These are phyloP conservation scores for Philonicus albiceps DNA, from an alignment of 2,888 invertebrate genomes.

Conservation along the genomic window DNA sequence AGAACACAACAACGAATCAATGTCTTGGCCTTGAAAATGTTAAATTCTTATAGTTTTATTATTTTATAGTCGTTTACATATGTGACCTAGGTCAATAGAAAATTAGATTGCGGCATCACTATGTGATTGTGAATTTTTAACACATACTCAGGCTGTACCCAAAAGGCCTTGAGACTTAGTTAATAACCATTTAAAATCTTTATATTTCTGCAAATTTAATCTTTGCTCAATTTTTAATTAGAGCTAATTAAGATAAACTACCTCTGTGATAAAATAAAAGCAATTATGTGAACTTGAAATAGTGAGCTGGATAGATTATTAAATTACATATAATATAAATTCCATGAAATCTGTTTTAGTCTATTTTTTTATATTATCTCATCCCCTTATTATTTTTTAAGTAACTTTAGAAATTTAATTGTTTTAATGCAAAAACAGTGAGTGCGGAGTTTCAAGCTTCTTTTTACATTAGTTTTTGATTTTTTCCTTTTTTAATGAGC, in stretches of 20 bases:
- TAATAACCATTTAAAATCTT: not conserved
- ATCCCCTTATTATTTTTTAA: too few species aligned
- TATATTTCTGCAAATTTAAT: not conserved
- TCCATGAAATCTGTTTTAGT: too few species aligned
- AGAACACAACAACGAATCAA: not conserved
- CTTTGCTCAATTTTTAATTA: not conserved
- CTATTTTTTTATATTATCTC: too few species aligned
- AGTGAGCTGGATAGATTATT: not conserved
- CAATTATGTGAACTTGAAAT: not conserved
- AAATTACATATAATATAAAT: not conserved
- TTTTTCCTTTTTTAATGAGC: too few species aligned
- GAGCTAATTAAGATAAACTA: not conserved
- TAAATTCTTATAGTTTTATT: not conserved
- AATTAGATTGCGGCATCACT: not conserved
- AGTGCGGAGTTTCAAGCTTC: too few species aligned
- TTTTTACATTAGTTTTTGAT: too few species aligned
- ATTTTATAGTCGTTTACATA: not conserved
- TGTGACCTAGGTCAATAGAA: not conserved
- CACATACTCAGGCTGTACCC: not conserved
- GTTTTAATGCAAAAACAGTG: too few species aligned
- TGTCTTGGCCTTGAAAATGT: not conserved
- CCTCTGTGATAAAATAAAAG: not conserved
- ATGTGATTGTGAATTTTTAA: not conserved
- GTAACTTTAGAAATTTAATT: too few species aligned
- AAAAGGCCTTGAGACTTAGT: not conserved